A percentile compares a stretch with the other conserved stretches of the same genome.
These are phyloP conservation scores for Drosophila eohydei DNA, from an alignment of 2,888 invertebrate genomes.

Conservation along the genomic window DNA sequence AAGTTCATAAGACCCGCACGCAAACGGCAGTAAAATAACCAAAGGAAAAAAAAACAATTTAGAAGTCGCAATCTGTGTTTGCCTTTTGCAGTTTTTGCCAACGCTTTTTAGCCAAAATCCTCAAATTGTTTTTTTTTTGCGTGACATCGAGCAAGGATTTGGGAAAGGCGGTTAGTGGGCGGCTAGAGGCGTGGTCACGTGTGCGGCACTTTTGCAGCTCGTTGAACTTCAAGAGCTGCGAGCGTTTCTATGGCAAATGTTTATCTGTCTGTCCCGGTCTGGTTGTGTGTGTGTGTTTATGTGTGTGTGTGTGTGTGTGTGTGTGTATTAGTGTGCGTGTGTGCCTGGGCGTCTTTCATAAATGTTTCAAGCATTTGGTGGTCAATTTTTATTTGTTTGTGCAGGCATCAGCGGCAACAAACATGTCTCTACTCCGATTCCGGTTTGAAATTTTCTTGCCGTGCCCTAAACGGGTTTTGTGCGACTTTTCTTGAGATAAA, in stretches of 20 bases:
- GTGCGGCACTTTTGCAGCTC: conserved; percentile 21
- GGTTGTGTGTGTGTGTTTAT: not conserved
- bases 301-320: not conserved
- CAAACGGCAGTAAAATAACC: not conserved
- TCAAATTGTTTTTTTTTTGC: conserved; percentile 1
- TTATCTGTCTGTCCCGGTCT: not conserved
- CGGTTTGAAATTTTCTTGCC: conserved; percentile 9
- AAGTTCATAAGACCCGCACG: not conserved
- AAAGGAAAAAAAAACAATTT: conserved; percentile 8
- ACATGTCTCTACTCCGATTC: conserved; percentile 22
- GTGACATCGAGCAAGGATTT: not conserved
- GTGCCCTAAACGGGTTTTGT: not conserved
- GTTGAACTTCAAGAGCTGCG: conserved; percentile 8
- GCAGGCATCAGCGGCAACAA: conserved; percentile 13
- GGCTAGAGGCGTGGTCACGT: conserved; percentile 6
- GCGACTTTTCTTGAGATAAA: not conserved
- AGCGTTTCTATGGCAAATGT: not conserved
- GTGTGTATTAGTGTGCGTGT: too few relatives aligned
- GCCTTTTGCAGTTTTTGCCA: conserved; percentile 3
- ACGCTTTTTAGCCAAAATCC: not conserved
- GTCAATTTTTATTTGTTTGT: conserved; percentile 26
- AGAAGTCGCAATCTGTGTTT: conserved; percentile 10
- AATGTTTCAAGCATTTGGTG: conserved; percentile 9
- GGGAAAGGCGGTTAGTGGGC: not conserved
- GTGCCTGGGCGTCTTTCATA: not conserved